These are phyloP conservation scores for Callionymus lyra DNA, from an alignment of 2,113 vertebrate genomes.

Conservation along the genomic window DNA sequence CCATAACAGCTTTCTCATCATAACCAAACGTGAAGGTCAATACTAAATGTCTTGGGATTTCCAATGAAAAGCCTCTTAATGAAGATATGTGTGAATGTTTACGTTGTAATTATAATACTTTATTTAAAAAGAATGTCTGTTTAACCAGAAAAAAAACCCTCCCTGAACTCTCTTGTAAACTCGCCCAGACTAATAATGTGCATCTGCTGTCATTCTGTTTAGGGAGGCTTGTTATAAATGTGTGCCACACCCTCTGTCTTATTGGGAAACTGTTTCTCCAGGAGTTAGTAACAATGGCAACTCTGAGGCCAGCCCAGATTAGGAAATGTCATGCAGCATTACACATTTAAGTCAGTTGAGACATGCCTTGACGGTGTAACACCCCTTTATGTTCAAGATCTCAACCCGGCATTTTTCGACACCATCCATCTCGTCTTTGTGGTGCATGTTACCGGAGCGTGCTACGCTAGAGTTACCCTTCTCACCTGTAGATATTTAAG, in stretches of 20 bases:
- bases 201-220: conserved; percentile 8
- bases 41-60: too few species aligned
- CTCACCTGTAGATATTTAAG: too few species aligned
- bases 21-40: too few species aligned
- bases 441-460: neutral
- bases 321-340: neutral
- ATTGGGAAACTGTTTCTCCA: conserved; percentile 11
- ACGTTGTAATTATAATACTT: too few species aligned
- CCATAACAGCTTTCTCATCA: too few species aligned
- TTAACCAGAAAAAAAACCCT: too few species aligned
- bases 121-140: too few species aligned
- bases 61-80: too few species aligned
- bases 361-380: conserved; percentile 16
- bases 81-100: too few species aligned
- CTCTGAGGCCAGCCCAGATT: conserved; percentile 20
- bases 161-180: too few species aligned
- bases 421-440: conserved; percentile 14
- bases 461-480: too few species aligned
- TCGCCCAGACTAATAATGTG: conserved; percentile 1
- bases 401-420: conserved; percentile 1
- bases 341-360: conserved; percentile 23
- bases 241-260: conserved; percentile 35
- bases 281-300: conserved; percentile 30
- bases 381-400: too few species aligned
- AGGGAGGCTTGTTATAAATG: conserved; percentile 33